phyloP scores from a whole-genome alignment of 2,113 vertebrate species.

The Ursus arctos region DNA sequence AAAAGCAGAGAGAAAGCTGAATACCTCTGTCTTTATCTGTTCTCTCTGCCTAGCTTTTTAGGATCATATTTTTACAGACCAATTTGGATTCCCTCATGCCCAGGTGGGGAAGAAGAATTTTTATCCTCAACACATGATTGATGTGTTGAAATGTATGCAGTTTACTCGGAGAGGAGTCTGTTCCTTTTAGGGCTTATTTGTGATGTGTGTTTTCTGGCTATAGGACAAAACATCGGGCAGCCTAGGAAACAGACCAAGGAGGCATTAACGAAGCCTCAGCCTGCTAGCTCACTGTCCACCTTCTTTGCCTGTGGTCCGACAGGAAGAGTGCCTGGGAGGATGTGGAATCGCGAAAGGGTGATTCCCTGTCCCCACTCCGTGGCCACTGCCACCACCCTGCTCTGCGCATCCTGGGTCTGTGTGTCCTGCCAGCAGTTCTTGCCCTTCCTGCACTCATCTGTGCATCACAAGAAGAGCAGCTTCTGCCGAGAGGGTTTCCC shows the following conservation, averaged over 20 bases:
- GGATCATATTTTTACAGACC: constrained; percentile 58
- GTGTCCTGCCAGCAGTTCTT: background rate
- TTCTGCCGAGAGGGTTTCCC: background rate
- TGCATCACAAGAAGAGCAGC: background rate
- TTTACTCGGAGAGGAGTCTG: constrained; percentile 7
- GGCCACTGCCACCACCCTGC: background rate
- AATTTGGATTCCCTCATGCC: constrained; percentile 59
- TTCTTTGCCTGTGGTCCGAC: background rate
- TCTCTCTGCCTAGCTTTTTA: constrained; percentile 54
- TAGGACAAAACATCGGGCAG: background rate
- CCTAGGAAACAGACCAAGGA: background rate
- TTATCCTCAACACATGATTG: constrained; percentile 55
- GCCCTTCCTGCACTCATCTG: background rate
- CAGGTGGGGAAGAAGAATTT: constrained; percentile 53
- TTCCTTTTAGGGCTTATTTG: background rate
- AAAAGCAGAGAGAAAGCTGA: constrained; percentile 58
- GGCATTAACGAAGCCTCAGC: background rate
- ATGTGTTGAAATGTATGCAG: constrained; percentile 65
- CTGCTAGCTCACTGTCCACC: background rate
- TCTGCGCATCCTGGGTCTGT: background rate
- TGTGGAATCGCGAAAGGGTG: fast-evolving
- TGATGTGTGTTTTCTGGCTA: background rate
- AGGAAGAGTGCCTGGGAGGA: background rate
- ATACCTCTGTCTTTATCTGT: constrained; percentile 76
- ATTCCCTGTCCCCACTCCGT: background rate